Evolutionary conservation across 2,797 vertebrate genomes (phyloP).

Genomic region (Botia kubotai): DNA sequence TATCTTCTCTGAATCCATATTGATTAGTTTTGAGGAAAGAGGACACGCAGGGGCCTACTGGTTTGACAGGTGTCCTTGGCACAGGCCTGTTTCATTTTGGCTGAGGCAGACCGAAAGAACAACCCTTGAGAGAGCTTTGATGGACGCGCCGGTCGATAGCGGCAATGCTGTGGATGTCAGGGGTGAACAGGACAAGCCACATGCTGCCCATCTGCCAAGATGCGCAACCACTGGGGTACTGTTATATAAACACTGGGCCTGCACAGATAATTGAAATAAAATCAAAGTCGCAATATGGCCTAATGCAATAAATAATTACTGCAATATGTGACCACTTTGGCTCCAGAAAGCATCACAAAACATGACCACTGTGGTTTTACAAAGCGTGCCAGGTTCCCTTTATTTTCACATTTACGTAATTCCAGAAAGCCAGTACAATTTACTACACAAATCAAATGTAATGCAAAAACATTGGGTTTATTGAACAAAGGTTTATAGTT

Average conservation of each 20-base stretch:
- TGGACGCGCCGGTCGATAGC: conserved; percentile 61
- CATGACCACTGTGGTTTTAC: no score
- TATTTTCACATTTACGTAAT: no score
- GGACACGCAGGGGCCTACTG: conserved; percentile 60
- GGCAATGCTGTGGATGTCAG: conserved; percentile 44
- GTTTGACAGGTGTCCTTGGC: conserved; percentile 77
- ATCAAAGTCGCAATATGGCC: neutral
- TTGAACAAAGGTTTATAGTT: neutral
- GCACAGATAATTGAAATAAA: neutral
- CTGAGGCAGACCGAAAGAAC: conserved; percentile 26
- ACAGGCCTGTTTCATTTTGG: conserved; percentile 52
- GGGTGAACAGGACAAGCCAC: conserved; percentile 64
- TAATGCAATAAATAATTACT: neutral
- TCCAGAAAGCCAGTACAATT: no score
- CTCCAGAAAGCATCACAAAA: no score
- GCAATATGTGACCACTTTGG: neutral
- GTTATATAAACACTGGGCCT: neutral
- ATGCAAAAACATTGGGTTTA: neutral
- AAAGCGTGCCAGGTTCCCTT: no score
- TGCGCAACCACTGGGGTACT: conserved; percentile 16
- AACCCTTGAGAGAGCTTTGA: conserved; percentile 64
- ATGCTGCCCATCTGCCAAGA: conserved; percentile 54
- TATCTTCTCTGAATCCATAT: conserved; percentile 64
- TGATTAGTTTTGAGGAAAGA: conserved; percentile 66
- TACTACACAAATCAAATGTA: neutral